phyloP scores from a whole-genome alignment of 2,113 vertebrate species.

The Bos taurus region DNA sequence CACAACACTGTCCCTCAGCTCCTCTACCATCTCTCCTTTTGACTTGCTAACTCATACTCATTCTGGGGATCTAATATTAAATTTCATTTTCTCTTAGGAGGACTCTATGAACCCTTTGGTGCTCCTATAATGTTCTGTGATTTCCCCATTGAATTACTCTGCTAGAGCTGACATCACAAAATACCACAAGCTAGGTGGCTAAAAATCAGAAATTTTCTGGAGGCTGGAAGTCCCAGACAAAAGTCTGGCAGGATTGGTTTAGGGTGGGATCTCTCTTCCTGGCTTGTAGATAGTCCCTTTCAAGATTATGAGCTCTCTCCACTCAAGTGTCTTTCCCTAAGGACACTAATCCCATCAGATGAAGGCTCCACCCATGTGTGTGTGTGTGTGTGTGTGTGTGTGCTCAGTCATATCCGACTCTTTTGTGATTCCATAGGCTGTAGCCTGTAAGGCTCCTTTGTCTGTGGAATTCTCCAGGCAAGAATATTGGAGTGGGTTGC shows the following conservation, averaged over 20 bases:
- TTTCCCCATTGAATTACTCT: background rate
- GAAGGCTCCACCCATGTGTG: background rate
- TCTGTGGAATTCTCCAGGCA: background rate
- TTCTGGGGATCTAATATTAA: background rate
- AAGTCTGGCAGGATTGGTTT: background rate
- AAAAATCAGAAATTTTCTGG: background rate
- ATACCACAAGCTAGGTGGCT: background rate
- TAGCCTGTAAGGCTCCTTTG: background rate
- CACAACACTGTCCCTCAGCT: background rate
- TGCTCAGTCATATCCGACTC: background rate
- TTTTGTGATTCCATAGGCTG: background rate
- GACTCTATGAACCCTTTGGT: background rate
- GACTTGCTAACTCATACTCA: background rate
- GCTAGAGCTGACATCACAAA: background rate
- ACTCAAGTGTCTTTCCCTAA: background rate
- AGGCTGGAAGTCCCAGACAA: background rate
- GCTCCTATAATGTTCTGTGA: background rate
- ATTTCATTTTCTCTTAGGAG: background rate
- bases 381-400: background rate
- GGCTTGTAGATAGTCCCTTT: background rate
- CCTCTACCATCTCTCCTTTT: background rate
- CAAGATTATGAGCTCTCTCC: background rate
- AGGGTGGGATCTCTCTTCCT: background rate
- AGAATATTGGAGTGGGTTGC: background rate
- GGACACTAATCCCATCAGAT: background rate